Percentiles rank a stretch among this genome's conserved stretches.
phyloP scores from a whole-genome alignment of 2,113 vertebrate genomes.

The Peromyscus maniculatus region DNA sequence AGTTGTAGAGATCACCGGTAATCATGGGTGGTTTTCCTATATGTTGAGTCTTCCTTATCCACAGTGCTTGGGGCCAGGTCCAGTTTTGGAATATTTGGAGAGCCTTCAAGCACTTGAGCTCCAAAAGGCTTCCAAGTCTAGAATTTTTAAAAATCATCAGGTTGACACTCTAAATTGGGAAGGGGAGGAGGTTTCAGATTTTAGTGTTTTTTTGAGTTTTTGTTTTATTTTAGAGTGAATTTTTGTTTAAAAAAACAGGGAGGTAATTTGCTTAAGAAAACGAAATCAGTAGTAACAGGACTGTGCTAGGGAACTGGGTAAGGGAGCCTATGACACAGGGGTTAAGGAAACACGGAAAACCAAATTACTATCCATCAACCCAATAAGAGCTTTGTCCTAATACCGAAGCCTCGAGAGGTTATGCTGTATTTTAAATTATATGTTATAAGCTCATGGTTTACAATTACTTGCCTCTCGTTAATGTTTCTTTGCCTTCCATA shows the following conservation, averaged over 20 bases:
- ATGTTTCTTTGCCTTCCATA: constrained; percentile 6
- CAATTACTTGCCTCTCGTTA: not conserved
- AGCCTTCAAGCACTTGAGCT: not conserved
- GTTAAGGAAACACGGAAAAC: not conserved
- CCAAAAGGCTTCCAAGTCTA: not conserved
- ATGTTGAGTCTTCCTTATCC: not conserved
- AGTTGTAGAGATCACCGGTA: not conserved
- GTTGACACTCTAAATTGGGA: not conserved
- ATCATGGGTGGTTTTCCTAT: not conserved
- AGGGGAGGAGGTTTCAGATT: not conserved
- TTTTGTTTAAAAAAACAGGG: not conserved
- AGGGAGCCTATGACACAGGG: not conserved
- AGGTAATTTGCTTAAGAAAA: constrained; percentile 23
- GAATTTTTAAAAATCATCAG: no score
- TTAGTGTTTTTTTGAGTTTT: not conserved
- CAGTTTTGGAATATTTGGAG: not conserved
- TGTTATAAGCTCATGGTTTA: not conserved
- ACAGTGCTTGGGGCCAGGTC: not conserved
- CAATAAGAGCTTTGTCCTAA: not conserved
- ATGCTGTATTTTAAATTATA: not conserved
- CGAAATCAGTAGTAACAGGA: not conserved
- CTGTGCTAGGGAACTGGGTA: not conserved
- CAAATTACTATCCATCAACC: not conserved
- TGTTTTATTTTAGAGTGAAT: not conserved
- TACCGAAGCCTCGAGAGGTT: constrained; percentile 9